Evolutionary conservation across 2,888 invertebrate species (phyloP).

Genomic region (Drosophila mimica): DNA sequence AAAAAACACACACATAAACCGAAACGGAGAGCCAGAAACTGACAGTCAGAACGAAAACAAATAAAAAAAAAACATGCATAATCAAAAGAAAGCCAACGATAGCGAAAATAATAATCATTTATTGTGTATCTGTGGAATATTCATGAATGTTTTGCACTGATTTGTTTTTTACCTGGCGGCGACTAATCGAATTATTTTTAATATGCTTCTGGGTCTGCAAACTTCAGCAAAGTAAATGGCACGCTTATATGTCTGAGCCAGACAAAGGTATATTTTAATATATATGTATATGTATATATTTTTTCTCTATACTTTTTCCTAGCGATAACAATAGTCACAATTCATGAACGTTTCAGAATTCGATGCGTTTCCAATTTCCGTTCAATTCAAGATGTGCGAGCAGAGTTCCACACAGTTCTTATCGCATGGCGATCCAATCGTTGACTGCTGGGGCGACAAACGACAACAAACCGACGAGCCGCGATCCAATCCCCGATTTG

Average conservation of each 20-base stretch:
- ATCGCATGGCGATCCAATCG: slow-evolving; percentile 70
- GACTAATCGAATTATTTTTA: slow-evolving; percentile 30
- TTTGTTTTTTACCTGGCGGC: slow-evolving; percentile 37
- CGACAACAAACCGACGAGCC: slow-evolving; percentile 20
- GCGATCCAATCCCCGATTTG: slow-evolving; percentile 37
- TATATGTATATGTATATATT: neutral
- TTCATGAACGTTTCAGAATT: slow-evolving; percentile 31
- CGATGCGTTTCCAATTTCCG: slow-evolving; percentile 39
- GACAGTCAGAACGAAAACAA: slow-evolving; percentile 18
- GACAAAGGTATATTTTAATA: neutral
- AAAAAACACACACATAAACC: slow-evolving; percentile 3
- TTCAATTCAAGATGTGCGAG: slow-evolving; percentile 37
- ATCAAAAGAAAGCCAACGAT: slow-evolving; percentile 30
- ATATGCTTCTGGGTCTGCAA: slow-evolving; percentile 10
- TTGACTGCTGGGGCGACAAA: slow-evolving; percentile 61
- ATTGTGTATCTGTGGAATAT: slow-evolving; percentile 1
- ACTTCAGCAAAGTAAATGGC: slow-evolving; percentile 19
- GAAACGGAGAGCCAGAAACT: slow-evolving; percentile 27
- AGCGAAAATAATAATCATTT: slow-evolving; percentile 1
- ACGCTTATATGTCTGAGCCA: slow-evolving; percentile 42
- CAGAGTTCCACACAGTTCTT: slow-evolving; percentile 51
- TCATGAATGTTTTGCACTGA: slow-evolving; percentile 9
- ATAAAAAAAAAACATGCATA: slow-evolving; percentile 45
- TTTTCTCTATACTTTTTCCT: slow-evolving; percentile 1
- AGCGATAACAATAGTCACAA: slow-evolving; percentile 60